Evolutionary conservation across 2,888 invertebrate species (phyloP), one percentile per base, ranked within the genome.

Genomic region (Tenthredo notha): DNA sequence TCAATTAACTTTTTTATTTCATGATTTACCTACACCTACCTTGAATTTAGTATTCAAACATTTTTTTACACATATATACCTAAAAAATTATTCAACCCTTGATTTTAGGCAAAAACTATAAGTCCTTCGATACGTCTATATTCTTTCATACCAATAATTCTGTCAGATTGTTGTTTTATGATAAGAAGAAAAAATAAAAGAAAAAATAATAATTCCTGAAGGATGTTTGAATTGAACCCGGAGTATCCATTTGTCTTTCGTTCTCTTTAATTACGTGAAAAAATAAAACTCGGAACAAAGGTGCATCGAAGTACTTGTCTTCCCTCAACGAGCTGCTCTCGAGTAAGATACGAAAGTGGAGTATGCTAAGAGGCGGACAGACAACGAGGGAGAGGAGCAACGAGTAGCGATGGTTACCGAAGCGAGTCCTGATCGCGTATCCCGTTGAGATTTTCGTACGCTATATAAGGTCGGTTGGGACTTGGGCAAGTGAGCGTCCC

Each of bases 1-100:
- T 92, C 92, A 92, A 92, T 92, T 92, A 92, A 92, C 91, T 92
- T 90, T 88, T 89, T 88, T 89, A 90, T 89, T 90, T 91, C 90
- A 91, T 90, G 2, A 25, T 25, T 6, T n/a, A 54, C 18, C 18
- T 50, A 50, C 50, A 18, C 33, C 12, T 70, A 25, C 75, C 21
- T 75, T 43, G 75, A 75, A 47, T 75, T 75, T 50, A 43, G 10
- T 25, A 75, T 75, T 40, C 47, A 50, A 75, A 75, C 25, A 75
- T 75, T 47, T 75, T 43, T 40, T 70, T n/a, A n/a, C n/a, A 33
- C 4, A 33, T 40, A 10, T 21, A 58, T 58, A 21, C 58, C 58
- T 33, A 37, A 21, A n/a, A 29, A 37, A 72, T 40, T 72, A 7
- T 72, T 40, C 40, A 72, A 40, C n/a, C 70, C 21, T 40, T 33